phyloP scores from a whole-genome alignment of 2,797 vertebrate species.

The Trachurus trachurus region DNA sequence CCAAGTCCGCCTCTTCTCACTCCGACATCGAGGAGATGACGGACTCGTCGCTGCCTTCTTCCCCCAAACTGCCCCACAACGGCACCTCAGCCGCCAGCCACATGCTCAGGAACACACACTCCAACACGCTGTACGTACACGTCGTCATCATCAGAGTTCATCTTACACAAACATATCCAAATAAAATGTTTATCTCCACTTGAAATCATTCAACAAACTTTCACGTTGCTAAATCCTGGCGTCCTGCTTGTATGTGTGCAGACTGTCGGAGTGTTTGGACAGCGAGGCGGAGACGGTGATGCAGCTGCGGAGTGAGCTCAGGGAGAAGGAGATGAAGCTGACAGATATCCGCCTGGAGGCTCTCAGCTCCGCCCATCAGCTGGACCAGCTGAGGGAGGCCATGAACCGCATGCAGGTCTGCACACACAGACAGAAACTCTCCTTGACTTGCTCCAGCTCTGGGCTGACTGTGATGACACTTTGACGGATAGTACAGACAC shows the following conservation, averaged over 20 bases:
- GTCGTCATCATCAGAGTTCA: not conserved
- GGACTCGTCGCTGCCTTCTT: conserved; percentile 94
- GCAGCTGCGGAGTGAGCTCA: conserved; percentile 95
- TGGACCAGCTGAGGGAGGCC: conserved; percentile 97
- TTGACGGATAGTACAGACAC: too few relatives aligned
- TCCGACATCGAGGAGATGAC: conserved; percentile 99
- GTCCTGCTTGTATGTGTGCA: conserved; percentile 58
- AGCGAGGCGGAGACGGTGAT: conserved; percentile 95
- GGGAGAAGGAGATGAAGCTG: conserved; percentile 99
- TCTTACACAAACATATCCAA: not conserved
- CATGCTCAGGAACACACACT: conserved; percentile 93
- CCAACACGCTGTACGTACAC: conserved; percentile 91
- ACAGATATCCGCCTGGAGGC: conserved; percentile 97
- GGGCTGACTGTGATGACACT: not conserved
- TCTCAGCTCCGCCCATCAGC: conserved; percentile 97
- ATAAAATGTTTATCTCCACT: not conserved
- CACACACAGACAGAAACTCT: not conserved
- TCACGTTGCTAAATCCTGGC: not conserved
- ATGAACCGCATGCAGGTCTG: conserved; percentile 99
- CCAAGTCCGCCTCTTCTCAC: conserved; percentile 97
- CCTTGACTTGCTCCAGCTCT: not conserved
- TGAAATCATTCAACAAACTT: not conserved
- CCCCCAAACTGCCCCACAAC: conserved; percentile 94
- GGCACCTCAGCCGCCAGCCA: conserved; percentile 84
- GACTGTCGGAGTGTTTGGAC: conserved; percentile 94